Evolutionary conservation across 2,888 invertebrate genomes (phyloP).

Genomic region (Microchrysa polita): DNA sequence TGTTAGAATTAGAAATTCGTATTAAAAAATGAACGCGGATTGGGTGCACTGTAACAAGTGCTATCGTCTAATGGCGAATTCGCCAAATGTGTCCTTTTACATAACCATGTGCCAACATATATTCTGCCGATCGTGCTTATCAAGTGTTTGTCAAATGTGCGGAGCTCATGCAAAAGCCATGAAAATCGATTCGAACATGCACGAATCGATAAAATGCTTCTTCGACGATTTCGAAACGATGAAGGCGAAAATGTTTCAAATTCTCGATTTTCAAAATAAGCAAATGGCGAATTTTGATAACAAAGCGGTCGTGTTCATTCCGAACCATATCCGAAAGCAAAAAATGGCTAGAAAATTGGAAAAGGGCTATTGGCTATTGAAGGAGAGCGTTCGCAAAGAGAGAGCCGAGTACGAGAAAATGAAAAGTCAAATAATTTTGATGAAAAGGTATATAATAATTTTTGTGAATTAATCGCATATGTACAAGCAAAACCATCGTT

Average conservation of each 20-base stretch:
- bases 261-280: slow-evolving; percentile 6
- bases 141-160: slow-evolving; percentile 3
- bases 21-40: slow-evolving; percentile 18
- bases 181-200: slow-evolving; percentile 31
- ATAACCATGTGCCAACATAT: slow-evolving; percentile 15
- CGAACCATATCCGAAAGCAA: background rate
- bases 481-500: too few relatives aligned
- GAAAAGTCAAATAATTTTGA: background rate
- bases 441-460: slow-evolving; percentile 3
- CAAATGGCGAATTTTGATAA: slow-evolving; percentile 16
- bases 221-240: slow-evolving; percentile 17
- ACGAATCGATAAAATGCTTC: background rate
- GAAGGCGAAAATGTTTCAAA: background rate
- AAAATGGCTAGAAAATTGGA: slow-evolving; percentile 6
- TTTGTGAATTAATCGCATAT: too few relatives aligned
- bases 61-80: background rate
- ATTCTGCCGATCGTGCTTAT: slow-evolving; percentile 6
- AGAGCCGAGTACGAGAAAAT: background rate
- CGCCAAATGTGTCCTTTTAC: background rate
- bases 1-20: too few relatives aligned
- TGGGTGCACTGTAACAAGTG: slow-evolving; percentile 34
- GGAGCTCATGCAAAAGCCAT: slow-evolving; percentile 10
- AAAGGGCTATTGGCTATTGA: slow-evolving; percentile 10
- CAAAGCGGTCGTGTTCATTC: background rate
- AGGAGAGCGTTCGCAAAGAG: slow-evolving; percentile 7